phyloP scores from a whole-genome alignment of 2,113 vertebrate species.

The Actenoides lindsayi region DNA sequence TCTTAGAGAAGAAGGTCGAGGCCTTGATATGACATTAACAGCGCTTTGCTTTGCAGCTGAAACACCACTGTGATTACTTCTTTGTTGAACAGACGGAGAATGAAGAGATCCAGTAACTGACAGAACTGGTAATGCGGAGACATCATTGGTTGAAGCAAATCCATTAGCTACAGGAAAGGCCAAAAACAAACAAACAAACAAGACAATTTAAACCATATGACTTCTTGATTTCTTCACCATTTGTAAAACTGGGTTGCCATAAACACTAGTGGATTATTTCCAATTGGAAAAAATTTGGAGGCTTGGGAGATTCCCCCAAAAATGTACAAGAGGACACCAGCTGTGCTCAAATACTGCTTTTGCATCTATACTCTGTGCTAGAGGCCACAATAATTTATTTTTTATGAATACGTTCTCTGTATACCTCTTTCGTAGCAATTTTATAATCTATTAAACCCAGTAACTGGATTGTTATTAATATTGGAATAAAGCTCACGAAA shows the following conservation, averaged over 20 bases:
- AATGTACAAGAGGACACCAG: not conserved
- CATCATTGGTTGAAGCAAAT: constrained; percentile 1
- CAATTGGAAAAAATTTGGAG: not conserved
- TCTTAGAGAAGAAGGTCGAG: constrained; percentile 77
- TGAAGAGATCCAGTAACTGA: not conserved
- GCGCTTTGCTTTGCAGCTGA: not conserved
- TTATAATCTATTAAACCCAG: no score
- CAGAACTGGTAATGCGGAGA: not conserved
- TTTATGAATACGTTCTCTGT: not conserved
- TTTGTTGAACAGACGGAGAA: not conserved
- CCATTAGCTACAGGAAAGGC: constrained; percentile 36
- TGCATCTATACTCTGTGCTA: not conserved
- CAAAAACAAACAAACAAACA: not conserved
- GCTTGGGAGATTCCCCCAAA: no score
- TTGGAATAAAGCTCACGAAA: not conserved
- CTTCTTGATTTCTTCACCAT: not conserved
- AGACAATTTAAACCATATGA: not conserved
- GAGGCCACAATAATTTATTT: not conserved
- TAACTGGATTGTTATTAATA: not conserved
- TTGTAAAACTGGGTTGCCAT: not conserved
- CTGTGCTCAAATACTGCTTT: not conserved
- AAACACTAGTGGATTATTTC: not conserved
- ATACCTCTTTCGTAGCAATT: no score
- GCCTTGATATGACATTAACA: constrained; percentile 62
- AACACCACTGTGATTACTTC: not conserved